Percentiles rank a stretch among this genome's conserved stretches.
Evolutionary conservation across 1,140 invertebrate species (phyloP).

Genomic region (Neelides sp.): DNA sequence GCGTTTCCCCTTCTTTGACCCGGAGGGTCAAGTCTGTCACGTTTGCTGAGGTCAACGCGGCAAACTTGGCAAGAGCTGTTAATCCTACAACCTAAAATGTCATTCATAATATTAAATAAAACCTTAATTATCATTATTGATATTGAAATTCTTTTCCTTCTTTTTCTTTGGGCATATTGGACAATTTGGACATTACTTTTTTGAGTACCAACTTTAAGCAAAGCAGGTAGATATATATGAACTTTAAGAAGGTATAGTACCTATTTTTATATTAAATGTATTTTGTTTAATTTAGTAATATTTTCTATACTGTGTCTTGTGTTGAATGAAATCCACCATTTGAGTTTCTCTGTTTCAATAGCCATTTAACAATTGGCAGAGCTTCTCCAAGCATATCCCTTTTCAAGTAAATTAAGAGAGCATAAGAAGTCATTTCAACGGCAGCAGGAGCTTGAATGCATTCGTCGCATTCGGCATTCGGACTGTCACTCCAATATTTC

Average conservation of each 20-base stretch:
- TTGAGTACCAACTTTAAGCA: too few relatives aligned
- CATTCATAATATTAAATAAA: too few relatives aligned
- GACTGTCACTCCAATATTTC: neutral
- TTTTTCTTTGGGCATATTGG: too few relatives aligned
- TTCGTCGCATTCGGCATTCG: constrained; percentile 38
- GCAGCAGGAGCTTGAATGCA: constrained; percentile 58
- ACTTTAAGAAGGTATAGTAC: too few relatives aligned
- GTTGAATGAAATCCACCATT: constrained; percentile 71
- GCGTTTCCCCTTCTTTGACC: neutral
- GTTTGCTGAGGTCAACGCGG: neutral
- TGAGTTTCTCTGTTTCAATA: constrained; percentile 64
- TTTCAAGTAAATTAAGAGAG: constrained; percentile 51
- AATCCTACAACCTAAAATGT: constrained; percentile 24
- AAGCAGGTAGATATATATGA: too few relatives aligned
- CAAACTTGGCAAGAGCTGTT: constrained; percentile 20
- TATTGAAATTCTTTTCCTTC: too few relatives aligned
- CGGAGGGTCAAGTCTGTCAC: constrained; percentile 8
- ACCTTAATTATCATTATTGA: too few relatives aligned
- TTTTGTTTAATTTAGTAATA: too few relatives aligned
- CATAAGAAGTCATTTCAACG: constrained; percentile 77
- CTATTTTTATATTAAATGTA: too few relatives aligned
- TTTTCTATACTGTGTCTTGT: constrained; percentile 43
- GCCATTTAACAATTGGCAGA: constrained; percentile 67
- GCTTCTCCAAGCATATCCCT: constrained; percentile 51
- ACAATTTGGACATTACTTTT: too few relatives aligned